Evolutionary conservation across 2,797 vertebrate species (phyloP).

Genomic region (Pseudochirops cupreus): DNA sequence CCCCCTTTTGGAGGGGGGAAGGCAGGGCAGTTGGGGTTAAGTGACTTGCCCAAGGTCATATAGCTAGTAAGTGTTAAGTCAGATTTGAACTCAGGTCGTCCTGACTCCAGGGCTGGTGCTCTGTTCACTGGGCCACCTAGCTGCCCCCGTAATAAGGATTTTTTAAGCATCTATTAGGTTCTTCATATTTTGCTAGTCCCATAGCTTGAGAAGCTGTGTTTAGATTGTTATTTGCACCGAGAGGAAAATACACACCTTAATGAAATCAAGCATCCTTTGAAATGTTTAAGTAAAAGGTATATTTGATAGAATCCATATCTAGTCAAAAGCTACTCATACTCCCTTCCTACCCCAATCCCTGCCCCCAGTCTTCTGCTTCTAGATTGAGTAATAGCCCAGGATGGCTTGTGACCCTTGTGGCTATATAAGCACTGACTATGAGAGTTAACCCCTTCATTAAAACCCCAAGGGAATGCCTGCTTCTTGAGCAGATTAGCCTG

Average conservation of each 20-base stretch:
- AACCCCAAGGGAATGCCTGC: background rate
- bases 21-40: no score
- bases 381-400: background rate
- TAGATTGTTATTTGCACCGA: background rate
- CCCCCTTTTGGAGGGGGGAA: no score
- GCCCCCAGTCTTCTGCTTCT: background rate
- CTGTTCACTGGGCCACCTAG: no score
- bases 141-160: no score
- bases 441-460: background rate
- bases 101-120: no score
- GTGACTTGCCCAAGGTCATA: no score
- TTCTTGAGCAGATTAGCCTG: background rate
- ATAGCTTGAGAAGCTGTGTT: background rate
- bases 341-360: background rate
- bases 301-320: background rate
- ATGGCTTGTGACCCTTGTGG: background rate
- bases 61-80: no score
- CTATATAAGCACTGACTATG: background rate
- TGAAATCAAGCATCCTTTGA: background rate
- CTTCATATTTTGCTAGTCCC: background rate
- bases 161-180: background rate
- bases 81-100: no score
- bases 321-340: background rate
- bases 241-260: background rate
- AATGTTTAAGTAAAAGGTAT: background rate